Percentiles rank a stretch among this genome's conserved stretches.
phyloP scores from a whole-genome alignment of 2,113 vertebrate species.

The Dolichallabes microphthalmus region DNA sequence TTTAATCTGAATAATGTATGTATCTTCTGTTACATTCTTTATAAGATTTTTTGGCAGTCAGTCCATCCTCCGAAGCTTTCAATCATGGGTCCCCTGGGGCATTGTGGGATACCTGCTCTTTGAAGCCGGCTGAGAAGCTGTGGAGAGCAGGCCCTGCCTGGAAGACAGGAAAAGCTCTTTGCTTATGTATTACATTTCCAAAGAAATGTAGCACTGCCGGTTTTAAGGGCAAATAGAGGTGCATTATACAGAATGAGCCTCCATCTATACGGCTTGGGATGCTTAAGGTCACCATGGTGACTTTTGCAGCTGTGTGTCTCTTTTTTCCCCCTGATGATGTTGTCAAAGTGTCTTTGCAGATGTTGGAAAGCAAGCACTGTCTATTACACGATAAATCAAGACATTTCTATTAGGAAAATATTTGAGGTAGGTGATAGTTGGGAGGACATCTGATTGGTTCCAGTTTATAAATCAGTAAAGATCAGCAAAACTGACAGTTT shows the following conservation, averaged over 20 bases:
- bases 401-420: neutral
- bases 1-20: conserved; percentile 73
- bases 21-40: conserved; percentile 74
- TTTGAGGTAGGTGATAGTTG: neutral
- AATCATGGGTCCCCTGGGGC: conserved; percentile 67
- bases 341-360: conserved; percentile 32
- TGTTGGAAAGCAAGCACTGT: conserved; percentile 14
- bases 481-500: neutral
- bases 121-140: conserved; percentile 64
- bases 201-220: conserved; percentile 56
- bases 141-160: conserved; percentile 59
- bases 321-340: neutral
- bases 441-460: conserved; percentile 6
- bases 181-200: conserved; percentile 55
- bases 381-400: neutral
- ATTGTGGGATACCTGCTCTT: conserved; percentile 72
- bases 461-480: neutral
- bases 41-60: conserved; percentile 67
- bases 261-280: conserved; percentile 15
- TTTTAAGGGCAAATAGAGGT: conserved; percentile 48
- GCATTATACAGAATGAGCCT: conserved; percentile 44
- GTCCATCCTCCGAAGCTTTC: conserved; percentile 70
- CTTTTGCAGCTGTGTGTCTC: conserved; percentile 18
- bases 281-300: conserved; percentile 23
- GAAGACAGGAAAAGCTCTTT: conserved; percentile 63